Conservation (phyloP, 2,797 vertebrate species). For the Bufotes viridis region DNA sequence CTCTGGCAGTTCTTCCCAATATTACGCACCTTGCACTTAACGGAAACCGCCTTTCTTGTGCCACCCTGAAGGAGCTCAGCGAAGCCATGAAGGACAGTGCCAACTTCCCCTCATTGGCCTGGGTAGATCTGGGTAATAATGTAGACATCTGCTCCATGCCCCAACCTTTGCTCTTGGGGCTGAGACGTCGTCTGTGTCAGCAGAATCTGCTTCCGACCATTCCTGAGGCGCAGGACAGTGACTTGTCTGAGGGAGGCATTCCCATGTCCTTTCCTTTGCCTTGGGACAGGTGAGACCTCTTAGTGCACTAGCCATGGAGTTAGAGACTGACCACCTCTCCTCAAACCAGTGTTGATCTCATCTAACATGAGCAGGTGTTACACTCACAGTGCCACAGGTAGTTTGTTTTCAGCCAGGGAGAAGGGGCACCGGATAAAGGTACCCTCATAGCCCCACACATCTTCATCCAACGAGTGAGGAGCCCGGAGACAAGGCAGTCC, state of each 20-base stretch:
- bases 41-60: conserved; percentile 85
- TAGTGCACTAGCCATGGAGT: background rate
- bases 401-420: conserved; percentile 37
- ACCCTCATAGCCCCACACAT: conserved; percentile 18
- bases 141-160: conserved; percentile 92
- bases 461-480: conserved; percentile 15
- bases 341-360: conserved; percentile 28
- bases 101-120: conserved; percentile 86
- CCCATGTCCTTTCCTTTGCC: conserved; percentile 78
- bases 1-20: conserved; percentile 80
- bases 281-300: conserved; percentile 83
- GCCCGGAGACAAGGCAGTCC: conserved; percentile 28
- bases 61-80: conserved; percentile 85
- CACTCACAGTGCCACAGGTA: conserved; percentile 33
- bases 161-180: conserved; percentile 87
- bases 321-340: conserved; percentile 14
- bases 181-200: conserved; percentile 88
- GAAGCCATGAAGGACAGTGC: conserved; percentile 87
- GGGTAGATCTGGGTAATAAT: conserved; percentile 94
- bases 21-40: conserved; percentile 91
- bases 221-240: conserved; percentile 84
- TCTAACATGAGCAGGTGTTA: conserved; percentile 33
- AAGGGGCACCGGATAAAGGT: conserved; percentile 8
- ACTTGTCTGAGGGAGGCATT: conserved; percentile 75
- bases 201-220: conserved; percentile 90